phyloP scores from a whole-genome alignment of 2,797 vertebrate genomes.

The Galago senegalensis region DNA sequence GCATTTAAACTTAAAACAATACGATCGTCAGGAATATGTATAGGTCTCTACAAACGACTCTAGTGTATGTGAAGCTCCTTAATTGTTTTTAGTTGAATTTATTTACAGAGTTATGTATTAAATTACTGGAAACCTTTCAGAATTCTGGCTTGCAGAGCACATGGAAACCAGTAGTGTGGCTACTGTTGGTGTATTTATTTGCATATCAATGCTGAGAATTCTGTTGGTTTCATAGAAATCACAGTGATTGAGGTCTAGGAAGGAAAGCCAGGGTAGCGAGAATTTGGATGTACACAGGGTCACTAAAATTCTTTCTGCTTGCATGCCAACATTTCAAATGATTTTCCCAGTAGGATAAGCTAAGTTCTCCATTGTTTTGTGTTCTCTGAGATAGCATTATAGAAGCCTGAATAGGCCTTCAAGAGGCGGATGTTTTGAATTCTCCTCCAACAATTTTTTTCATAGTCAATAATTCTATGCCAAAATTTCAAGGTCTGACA shows the following conservation, averaged over 20 bases:
- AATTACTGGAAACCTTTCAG: conserved; percentile 65
- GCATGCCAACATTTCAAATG: conserved; percentile 68
- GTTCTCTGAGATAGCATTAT: conserved; percentile 47
- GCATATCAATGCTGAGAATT: conserved; percentile 68
- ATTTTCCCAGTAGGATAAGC: conserved; percentile 40
- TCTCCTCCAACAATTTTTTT: conserved; percentile 63
- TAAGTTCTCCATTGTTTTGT: conserved; percentile 49
- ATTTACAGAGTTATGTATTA: conserved; percentile 57
- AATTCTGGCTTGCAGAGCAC: conserved; percentile 65
- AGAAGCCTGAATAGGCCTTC: conserved; percentile 56
- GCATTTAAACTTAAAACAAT: conserved; percentile 57
- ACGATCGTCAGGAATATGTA: conserved; percentile 39
- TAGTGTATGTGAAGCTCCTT: background rate
- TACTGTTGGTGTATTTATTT: conserved; percentile 50
- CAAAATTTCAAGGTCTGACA: conserved; percentile 78
- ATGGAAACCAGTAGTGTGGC: conserved; percentile 59
- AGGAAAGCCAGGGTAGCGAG: background rate
- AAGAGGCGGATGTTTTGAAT: conserved; percentile 71
- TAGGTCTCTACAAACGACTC: conserved; percentile 30
- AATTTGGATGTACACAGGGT: conserved; percentile 32
- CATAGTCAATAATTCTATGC: conserved; percentile 72
- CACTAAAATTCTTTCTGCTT: conserved; percentile 59
- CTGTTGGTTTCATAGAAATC: conserved; percentile 67
- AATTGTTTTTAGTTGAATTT: conserved; percentile 38
- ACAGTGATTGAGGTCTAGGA: conserved; percentile 57